A percentile compares a stretch with the other conserved stretches of the same genome.
Conservation (phyloP, 1,140 invertebrate genomes). For the Glomeris maerens region DNA sequence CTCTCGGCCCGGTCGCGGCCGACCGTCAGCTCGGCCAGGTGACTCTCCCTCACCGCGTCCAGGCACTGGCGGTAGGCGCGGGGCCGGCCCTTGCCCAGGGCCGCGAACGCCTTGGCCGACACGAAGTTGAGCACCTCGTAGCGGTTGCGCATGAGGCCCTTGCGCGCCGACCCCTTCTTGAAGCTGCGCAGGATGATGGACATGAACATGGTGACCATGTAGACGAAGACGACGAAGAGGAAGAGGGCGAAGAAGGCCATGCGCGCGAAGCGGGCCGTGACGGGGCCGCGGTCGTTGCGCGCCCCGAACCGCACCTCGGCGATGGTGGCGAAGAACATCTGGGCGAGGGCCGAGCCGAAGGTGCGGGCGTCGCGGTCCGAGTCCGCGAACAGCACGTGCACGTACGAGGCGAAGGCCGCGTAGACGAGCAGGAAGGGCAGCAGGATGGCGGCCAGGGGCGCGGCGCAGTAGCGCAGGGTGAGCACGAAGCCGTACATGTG, state of each 20-base stretch:
- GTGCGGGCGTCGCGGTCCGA: neutral
- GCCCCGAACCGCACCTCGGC: neutral
- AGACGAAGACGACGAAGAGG: neutral
- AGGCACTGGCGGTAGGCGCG: too few relatives aligned
- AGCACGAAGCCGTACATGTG: neutral
- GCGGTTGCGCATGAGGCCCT: too few relatives aligned
- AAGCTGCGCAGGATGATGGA: neutral
- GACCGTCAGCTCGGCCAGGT: too few relatives aligned
- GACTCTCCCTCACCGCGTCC: too few relatives aligned
- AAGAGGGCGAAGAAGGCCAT: neutral
- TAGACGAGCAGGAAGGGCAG: conserved; percentile 9
- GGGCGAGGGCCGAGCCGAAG: neutral
- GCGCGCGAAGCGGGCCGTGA: neutral
- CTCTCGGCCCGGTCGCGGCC: too few relatives aligned
- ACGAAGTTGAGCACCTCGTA: too few relatives aligned
- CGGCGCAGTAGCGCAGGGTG: neutral
- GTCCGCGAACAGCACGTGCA: neutral
- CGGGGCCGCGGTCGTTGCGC: neutral
- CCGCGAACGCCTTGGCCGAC: too few relatives aligned
- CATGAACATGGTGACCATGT: neutral
- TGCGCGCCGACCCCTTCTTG: too few relatives aligned
- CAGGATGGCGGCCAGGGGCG: neutral
- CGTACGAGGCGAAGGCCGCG: neutral
- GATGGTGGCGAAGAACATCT: neutral
- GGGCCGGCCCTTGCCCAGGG: too few relatives aligned